Percentiles rank a stretch among this genome's conserved stretches.
phyloP scores from a whole-genome alignment of 2,113 vertebrate species.

The Arothron firmamentum region DNA sequence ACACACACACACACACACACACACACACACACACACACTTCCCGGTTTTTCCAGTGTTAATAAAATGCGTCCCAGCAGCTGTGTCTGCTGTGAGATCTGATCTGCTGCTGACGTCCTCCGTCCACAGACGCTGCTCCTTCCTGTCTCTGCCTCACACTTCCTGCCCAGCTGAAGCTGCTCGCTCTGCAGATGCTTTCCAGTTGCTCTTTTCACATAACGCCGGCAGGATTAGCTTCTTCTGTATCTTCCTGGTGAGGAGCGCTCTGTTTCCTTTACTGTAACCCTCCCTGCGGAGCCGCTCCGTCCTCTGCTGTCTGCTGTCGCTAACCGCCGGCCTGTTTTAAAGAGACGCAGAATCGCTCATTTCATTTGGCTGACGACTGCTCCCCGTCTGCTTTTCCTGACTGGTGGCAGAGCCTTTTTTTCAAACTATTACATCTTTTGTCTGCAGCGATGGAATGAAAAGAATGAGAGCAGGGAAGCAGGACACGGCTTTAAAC shows the following conservation, averaged over 20 bases:
- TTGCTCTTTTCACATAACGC: too few species aligned
- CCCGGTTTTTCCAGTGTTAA: conserved; percentile 56
- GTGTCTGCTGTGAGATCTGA: conserved; percentile 52
- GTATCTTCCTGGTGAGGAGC: too few species aligned
- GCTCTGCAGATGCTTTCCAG: background rate
- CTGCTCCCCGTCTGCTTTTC: too few species aligned
- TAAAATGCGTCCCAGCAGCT: conserved; percentile 54
- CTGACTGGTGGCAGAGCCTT: too few species aligned
- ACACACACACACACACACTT: conserved; percentile 37
- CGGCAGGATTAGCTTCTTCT: too few species aligned
- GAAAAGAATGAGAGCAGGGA: too few species aligned
- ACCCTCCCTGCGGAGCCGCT: background rate
- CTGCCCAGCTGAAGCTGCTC: conserved; percentile 33
- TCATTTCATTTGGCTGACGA: background rate
- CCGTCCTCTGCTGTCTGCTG: background rate
- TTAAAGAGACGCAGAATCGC: background rate
- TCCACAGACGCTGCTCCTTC: conserved; percentile 40
- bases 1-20: conserved; percentile 21
- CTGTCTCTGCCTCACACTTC: conserved; percentile 45
- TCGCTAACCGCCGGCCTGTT: background rate
- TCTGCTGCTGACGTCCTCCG: conserved; percentile 39
- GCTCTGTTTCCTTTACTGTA: too few species aligned
- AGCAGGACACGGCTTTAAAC: too few species aligned
- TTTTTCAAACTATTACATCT: too few species aligned
- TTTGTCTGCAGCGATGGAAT: too few species aligned